Percentiles rank a stretch among this genome's conserved stretches.
Conservation (phyloP, 2,888 invertebrate species). For the Brachypterus glaber region DNA sequence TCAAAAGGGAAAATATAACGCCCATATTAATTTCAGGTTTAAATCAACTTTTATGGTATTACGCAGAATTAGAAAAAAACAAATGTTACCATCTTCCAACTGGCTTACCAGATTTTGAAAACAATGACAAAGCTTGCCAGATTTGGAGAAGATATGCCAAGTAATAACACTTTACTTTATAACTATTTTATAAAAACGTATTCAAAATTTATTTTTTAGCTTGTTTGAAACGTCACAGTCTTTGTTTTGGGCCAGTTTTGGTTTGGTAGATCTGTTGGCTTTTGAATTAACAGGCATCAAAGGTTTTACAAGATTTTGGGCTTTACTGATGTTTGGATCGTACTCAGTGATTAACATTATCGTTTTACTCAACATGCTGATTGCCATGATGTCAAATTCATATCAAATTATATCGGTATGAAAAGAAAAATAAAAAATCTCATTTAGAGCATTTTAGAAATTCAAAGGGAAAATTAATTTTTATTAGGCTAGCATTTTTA, state of each 20-base stretch:
- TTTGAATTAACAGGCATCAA: slow-evolving; percentile 93
- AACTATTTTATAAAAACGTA: not conserved
- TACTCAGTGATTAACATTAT: slow-evolving; percentile 97
- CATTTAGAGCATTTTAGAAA: slow-evolving; percentile 3
- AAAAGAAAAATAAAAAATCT: slow-evolving; percentile 19
- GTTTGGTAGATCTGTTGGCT: slow-evolving; percentile 86
- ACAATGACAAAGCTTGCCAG: slow-evolving; percentile 70
- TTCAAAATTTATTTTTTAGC: slow-evolving; percentile 46
- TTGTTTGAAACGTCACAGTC: slow-evolving; percentile 97
- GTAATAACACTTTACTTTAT: slow-evolving; percentile 42
- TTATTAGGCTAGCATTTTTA: not conserved
- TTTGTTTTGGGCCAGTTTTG: slow-evolving; percentile 96
- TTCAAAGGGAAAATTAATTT: not conserved
- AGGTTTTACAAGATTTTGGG: slow-evolving; percentile 94
- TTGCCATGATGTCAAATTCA: slow-evolving; percentile 99
- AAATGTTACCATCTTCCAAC: slow-evolving; percentile 71
- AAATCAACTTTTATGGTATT: slow-evolving; percentile 89
- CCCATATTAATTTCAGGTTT: slow-evolving; percentile 47
- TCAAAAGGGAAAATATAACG: slow-evolving; percentile 1
- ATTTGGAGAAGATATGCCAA: slow-evolving; percentile 86
- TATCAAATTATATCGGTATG: slow-evolving; percentile 94
- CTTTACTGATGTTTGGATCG: slow-evolving; percentile 92
- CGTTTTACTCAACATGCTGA: slow-evolving; percentile 92
- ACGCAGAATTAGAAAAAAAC: slow-evolving; percentile 77
- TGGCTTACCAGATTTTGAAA: slow-evolving; percentile 75